Evolutionary conservation across 2,888 invertebrate genomes (phyloP).

Genomic region (Netelia virgata): DNA sequence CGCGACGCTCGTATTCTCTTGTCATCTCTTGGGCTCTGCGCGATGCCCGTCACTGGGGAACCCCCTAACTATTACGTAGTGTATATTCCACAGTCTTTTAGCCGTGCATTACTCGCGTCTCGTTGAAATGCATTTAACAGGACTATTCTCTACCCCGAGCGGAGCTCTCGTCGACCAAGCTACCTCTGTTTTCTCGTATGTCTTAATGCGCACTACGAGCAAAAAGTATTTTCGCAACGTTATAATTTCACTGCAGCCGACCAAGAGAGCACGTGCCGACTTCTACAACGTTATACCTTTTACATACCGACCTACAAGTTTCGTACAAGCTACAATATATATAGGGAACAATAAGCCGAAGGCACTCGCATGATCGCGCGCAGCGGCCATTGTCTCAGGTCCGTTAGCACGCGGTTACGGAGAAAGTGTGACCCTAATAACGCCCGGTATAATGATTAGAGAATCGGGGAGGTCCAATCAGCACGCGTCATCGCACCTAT

Average conservation of each 20-base stretch:
- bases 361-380: conserved; percentile 68
- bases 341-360: conserved; percentile 59
- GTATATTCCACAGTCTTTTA: conserved; percentile 17
- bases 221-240: conserved; percentile 42
- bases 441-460: conserved; percentile 78
- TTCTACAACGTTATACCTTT: conserved; percentile 22
- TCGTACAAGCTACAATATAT: conserved; percentile 34
- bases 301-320: conserved; percentile 45
- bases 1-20: conserved; percentile 58
- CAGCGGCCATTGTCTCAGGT: conserved; percentile 73
- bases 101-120: conserved; percentile 13
- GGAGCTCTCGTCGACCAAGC: conserved; percentile 26
- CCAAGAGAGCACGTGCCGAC: conserved; percentile 35
- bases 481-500: conserved; percentile 74
- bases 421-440: conserved; percentile 83
- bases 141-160: conserved; percentile 8
- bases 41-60: conserved; percentile 47
- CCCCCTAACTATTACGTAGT: conserved; percentile 10
- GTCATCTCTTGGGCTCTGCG: conserved; percentile 43
- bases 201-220: not conserved
- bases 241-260: conserved; percentile 58
- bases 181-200: conserved; percentile 30
- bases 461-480: conserved; percentile 77
- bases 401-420: conserved; percentile 67
- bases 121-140: conserved; percentile 19